Conservation (phyloP, 1,140 invertebrate genomes). For the Micrasema longulum region DNA sequence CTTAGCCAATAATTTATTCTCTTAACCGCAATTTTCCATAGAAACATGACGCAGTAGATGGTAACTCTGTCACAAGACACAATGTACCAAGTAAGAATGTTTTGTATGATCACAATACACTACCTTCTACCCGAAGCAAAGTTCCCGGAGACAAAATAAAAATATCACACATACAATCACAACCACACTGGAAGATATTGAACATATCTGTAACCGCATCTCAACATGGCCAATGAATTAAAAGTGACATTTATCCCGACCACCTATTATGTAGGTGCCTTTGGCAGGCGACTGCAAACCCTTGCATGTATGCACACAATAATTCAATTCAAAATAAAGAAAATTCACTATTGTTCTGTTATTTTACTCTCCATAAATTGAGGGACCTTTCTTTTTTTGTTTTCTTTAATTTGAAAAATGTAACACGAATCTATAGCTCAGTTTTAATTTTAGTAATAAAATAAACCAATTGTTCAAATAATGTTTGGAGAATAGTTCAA, state of each 20-base stretch:
- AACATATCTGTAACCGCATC: conserved; percentile 44
- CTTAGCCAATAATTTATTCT: not conserved
- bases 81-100: too few species aligned
- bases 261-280: conserved; percentile 48
- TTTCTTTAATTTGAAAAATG: too few species aligned
- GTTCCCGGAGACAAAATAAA: too few species aligned
- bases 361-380: not conserved
- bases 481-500: too few species aligned
- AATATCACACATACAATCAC: conserved; percentile 2
- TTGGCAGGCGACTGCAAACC: not conserved
- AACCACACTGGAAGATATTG: conserved; percentile 28
- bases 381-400: too few species aligned
- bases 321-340: conserved; percentile 1
- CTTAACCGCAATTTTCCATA: not conserved
- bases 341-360: not conserved
- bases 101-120: too few species aligned
- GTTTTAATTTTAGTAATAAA: too few species aligned
- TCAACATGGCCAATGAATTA: conserved; percentile 49
- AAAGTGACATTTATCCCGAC: conserved; percentile 51
- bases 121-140: too few species aligned
- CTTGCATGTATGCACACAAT: not conserved
- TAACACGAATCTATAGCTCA: too few species aligned
- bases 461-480: too few species aligned
- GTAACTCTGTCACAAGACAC: not conserved
- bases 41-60: not conserved